Base-by-base conservation (phyloP, 2,113 vertebrate species). In the Elgaria multicarinata region DNA sequence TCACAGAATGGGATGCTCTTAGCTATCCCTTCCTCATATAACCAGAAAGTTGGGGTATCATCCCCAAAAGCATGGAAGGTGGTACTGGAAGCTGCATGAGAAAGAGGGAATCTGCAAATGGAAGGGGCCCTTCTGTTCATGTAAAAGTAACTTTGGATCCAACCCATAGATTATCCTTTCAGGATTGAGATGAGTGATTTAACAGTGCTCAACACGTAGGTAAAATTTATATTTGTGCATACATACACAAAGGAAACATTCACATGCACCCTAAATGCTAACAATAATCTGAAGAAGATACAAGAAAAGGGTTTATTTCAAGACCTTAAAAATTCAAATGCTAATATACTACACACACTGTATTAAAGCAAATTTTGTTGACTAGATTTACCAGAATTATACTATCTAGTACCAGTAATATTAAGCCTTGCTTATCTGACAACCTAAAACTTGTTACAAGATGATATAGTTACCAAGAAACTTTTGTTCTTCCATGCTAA, bases 401-500 rank as follows among this genome's bases (percentile, higher is more conserved):
- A 69, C 92, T 77, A 83, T 3, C n/a, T 28, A 2, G 6, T 46
- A 76, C 7, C 0, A 90, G 9, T 91, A 92, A 69, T 72, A 53
- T 88, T 80, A 3, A 78, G 0, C 0, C 4, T 33, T 90, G 66
- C 67, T 81, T 86, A 79, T 28, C 44, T 90, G 42, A 89, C 42
- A 82, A 84, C 36, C 89, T 0, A 64, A 42, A n/a, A 64, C 50
- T 77, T 78, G 46, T 1, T 67, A 1, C 46, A 28, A 91, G 28
- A 85, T n/a, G n/a, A 81, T 78, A 44, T 2, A 0, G 75, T 36
- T 39, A 66, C 28, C 42, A 87, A 24, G 50, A 77, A 31, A 28
- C 72, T 83, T 86, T 50, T 67, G 90, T 89, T 84, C 79, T 90
- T 79, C 71, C 77, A 64, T 75, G 83, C 1, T 46, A 92, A 76